Base-by-base conservation (phyloP, 2,797 vertebrate genomes). In the Argya squamiceps region DNA sequence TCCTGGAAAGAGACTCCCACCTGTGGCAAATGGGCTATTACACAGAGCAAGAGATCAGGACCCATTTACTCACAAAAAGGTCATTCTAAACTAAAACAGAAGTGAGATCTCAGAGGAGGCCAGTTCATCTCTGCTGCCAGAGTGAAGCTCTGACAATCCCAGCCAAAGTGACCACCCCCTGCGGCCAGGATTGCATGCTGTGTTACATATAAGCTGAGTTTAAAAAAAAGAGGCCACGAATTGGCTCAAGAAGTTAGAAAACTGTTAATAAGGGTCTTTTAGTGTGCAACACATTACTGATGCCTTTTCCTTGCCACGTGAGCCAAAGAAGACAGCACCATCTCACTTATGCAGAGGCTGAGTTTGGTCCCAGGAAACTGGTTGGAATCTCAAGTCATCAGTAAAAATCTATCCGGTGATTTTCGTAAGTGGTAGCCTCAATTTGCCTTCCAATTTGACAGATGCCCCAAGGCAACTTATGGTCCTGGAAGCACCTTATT, bases 401-500 rank as follows among this genome's bases (percentile, higher is more conserved):
- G 79, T 37, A 70, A 79, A 91, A 95, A 69, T 27, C 47, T 74
- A 17, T 69, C 41, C 7, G 8, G 27, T 53, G 37, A 14, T 79
- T 95, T 93, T 67, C 5, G 0, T 74, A 90, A 91, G 56, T 67
- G 39, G 43, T 52, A 84, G 55, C 36, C 52, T 92, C 82, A 69
- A 67, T 67, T 10, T 19, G 53, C 81, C 63, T 92, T 92, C 26
- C 49, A 84, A 79, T 84, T 36, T 65, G 80, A 56, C 77, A 70
- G 70, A 88, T 60, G 73, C 36, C 80, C 24, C 63, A 56, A 81
- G 74, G 60, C 83, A 89, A 62, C 18, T 93, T 78, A 59, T 9
- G 30, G 69, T 80, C 74, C 60, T 92, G 78, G 27, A 84, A 95
- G 41, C 60, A 83, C 34, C 87, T 83, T 93, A 88, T 67, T 82